Conservation (phyloP, 2,797 vertebrate species). For the Pelochelys cantorii region DNA sequence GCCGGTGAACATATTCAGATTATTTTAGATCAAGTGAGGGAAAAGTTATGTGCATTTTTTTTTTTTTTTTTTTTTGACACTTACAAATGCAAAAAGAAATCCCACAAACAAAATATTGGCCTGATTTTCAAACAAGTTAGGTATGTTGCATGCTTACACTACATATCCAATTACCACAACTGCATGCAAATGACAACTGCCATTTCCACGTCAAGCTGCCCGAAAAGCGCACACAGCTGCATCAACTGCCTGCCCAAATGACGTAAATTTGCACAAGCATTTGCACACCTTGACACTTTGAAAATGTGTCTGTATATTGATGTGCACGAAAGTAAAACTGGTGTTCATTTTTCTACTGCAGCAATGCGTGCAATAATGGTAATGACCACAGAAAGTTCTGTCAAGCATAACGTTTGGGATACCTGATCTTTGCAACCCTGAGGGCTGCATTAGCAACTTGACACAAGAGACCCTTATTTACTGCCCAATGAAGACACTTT, state of each 20-base stretch:
- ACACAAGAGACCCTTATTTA: background rate
- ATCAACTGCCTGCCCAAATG: constrained; percentile 64
- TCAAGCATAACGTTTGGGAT: background rate
- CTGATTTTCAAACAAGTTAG: constrained; percentile 60
- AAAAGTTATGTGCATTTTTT: constrained; percentile 55
- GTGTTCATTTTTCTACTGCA: constrained; percentile 63
- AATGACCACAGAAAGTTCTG: background rate
- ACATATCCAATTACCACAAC: constrained; percentile 44
- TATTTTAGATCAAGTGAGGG: constrained; percentile 57
- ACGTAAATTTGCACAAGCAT: background rate
- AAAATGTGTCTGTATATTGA: background rate
- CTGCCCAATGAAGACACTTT: background rate
- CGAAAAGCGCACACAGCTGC: constrained; percentile 65
- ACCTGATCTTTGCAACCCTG: background rate
- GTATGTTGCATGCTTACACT: constrained; percentile 33
- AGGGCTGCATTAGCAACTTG: rapidly evolving
- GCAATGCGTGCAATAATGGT: constrained; percentile 50
- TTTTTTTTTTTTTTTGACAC: too few species aligned
- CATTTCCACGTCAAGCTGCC: constrained; percentile 53
- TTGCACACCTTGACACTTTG: constrained; percentile 12
- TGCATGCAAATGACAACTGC: constrained; percentile 39
- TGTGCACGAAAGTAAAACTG: constrained; percentile 60
- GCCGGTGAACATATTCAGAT: constrained; percentile 50
- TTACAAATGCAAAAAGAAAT: background rate
- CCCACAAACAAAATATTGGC: constrained; percentile 38